Evolutionary conservation across 2,888 invertebrate genomes (phyloP).

Genomic region (Acleris literana): DNA sequence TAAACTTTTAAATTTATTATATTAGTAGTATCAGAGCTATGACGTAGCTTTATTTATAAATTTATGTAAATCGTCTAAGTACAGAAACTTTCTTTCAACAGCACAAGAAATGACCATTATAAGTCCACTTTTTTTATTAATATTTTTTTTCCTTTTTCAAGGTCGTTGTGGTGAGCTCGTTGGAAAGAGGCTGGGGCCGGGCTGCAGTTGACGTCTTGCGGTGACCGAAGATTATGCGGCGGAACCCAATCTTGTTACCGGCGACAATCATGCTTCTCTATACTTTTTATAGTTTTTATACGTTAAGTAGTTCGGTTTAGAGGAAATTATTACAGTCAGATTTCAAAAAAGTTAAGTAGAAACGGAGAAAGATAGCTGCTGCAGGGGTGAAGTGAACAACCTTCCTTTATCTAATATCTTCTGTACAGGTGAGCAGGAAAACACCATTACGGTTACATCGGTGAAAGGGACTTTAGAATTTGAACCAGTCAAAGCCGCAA

Average conservation of each 20-base stretch:
- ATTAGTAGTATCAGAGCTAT: too few species aligned
- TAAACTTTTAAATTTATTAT: too few species aligned
- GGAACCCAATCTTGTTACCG: slow-evolving; percentile 69
- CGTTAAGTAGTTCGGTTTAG: neutral
- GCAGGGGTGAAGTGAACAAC: too few species aligned
- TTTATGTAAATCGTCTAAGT: too few species aligned
- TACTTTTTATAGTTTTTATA: slow-evolving; percentile 11
- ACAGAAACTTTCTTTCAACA: neutral
- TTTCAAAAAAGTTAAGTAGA: too few species aligned
- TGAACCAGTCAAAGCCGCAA: too few species aligned
- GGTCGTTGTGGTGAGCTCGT: slow-evolving; percentile 51
- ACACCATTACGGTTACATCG: too few species aligned
- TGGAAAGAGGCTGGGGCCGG: slow-evolving; percentile 46
- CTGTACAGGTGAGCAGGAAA: too few species aligned
- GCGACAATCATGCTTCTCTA: slow-evolving; percentile 60
- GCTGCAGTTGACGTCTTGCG: slow-evolving; percentile 60
- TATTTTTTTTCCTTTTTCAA: slow-evolving; percentile 27
- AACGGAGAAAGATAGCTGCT: too few species aligned
- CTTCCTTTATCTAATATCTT: too few species aligned
- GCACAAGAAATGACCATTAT: neutral
- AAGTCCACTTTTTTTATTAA: neutral
- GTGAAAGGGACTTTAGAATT: too few species aligned
- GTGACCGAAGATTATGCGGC: slow-evolving; percentile 59
- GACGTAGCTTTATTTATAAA: too few species aligned
- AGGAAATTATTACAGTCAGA: neutral